Percentiles rank a stretch among this genome's conserved stretches.
Conservation (phyloP, 2,113 vertebrate species). For the Herpetotheres cachinnans region DNA sequence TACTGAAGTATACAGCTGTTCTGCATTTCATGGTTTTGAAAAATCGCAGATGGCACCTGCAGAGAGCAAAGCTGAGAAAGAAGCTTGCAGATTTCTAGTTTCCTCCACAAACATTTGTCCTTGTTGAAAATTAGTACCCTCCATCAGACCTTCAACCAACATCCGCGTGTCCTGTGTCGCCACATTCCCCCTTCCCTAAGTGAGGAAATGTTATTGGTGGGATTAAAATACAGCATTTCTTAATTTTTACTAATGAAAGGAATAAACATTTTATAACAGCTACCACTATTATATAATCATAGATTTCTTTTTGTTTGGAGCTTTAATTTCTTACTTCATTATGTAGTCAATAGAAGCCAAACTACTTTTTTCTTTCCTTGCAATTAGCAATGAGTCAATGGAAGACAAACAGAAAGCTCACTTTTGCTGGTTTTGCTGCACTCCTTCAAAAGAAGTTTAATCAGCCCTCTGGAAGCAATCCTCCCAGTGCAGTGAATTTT, state of each 20-base stretch:
- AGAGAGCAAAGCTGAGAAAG: background rate
- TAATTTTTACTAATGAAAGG: background rate
- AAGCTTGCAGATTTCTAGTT: background rate
- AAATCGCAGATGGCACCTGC: background rate
- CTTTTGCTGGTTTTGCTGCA: background rate
- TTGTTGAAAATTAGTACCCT: background rate
- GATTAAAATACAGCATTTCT: background rate
- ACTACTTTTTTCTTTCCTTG: background rate
- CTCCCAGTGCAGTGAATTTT: background rate
- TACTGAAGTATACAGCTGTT: background rate
- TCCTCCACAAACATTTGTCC: background rate
- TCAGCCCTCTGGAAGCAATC: background rate
- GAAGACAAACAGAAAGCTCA: background rate
- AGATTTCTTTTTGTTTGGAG: background rate
- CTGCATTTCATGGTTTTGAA: background rate
- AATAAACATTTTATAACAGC: background rate
- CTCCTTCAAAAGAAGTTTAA: background rate
- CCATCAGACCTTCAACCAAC: background rate
- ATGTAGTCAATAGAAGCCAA: background rate
- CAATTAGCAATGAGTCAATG: background rate
- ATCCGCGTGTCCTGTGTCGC: no score
- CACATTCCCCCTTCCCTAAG: rapidly evolving
- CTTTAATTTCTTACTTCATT: background rate
- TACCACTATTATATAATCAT: background rate
- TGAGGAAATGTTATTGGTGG: background rate